A percentile compares a stretch with the other conserved stretches of the same genome.
phyloP scores from a whole-genome alignment of 2,113 vertebrate genomes.

The Lontra canadensis region DNA sequence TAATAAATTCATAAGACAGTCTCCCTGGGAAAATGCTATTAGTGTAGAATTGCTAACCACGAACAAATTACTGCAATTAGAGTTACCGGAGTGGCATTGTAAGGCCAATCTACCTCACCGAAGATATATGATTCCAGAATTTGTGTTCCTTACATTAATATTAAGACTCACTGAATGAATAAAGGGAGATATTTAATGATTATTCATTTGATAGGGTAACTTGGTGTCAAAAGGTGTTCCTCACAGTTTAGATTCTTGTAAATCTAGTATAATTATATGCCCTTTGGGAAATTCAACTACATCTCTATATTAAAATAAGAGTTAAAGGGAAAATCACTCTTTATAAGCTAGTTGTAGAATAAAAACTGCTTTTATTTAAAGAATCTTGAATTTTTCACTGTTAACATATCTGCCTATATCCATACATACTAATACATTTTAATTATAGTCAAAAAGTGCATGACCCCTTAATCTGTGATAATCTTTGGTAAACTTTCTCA shows the following conservation, averaged over 20 bases:
- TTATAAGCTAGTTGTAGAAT: neutral
- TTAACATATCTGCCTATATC: neutral
- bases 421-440: neutral
- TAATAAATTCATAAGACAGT: conserved; percentile 46
- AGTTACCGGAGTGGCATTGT: neutral
- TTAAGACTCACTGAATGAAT: conserved; percentile 17
- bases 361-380: neutral
- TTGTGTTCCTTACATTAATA: conserved; percentile 28
- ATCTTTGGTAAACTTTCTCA: neutral
- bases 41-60: neutral
- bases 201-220: conserved; percentile 15
- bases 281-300: neutral
- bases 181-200: conserved; percentile 31
- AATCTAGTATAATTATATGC: neutral
- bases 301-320: conserved; percentile 42
- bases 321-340: neutral
- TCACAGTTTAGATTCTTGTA: conserved; percentile 11
- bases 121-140: neutral
- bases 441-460: neutral
- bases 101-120: neutral
- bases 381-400: neutral
- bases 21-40: conserved; percentile 46
- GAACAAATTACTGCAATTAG: conserved; percentile 53
- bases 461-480: neutral
- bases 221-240: neutral